Base-by-base conservation (phyloP, 2,797 vertebrate genomes). In the Enteromius paludinosus region DNA sequence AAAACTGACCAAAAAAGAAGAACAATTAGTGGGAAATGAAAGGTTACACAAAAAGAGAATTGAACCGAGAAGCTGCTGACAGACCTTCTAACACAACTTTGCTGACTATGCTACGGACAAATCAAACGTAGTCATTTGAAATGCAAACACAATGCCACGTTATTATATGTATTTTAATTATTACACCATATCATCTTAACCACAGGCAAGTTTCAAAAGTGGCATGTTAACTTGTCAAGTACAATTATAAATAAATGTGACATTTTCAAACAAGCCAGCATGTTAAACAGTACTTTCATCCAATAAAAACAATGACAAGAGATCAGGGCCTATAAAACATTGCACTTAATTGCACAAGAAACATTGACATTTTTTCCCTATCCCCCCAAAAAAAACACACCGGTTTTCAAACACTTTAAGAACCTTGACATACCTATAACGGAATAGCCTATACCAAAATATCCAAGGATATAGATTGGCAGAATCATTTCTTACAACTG, bases 1-100 rank as follows among this genome's bases (percentile, higher is more conserved):
- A 33, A 79, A 72, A 87, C 85, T 89, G 87, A 86, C 71, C 88
- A 87, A 90, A 56, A 77, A 87, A 82, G 85, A 41, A 85, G 52
- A 64, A 43, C 85, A 86, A 87, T 18, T 12, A 41, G 12, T 74
- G 45, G 62, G 5, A 79, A 28, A 54, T 68, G 3, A 35, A 30
- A 23, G 33, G 52, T 56, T 59, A 54, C 15, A 41, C 18, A 59
- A 64, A 23, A n/a, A 25, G 54, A 18, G 28, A 49, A 45, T 5
- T 61, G 7, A 80, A 25, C 25, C 10, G 38, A 68, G 33, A 68
- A 54, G 3, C 23, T 69, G n/a, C 47, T 56, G 47, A 28, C 47
- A 43, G 5, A 69, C 38, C 20, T n/a, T 12, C 43, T 17, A 23
- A 45, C 12, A 10, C 23, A 65, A 33, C 41, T 30, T 69, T 10